These are phyloP conservation scores for Elephantulus edwardii DNA, from an alignment of 2,113 vertebrate genomes.

Conservation along the genomic window DNA sequence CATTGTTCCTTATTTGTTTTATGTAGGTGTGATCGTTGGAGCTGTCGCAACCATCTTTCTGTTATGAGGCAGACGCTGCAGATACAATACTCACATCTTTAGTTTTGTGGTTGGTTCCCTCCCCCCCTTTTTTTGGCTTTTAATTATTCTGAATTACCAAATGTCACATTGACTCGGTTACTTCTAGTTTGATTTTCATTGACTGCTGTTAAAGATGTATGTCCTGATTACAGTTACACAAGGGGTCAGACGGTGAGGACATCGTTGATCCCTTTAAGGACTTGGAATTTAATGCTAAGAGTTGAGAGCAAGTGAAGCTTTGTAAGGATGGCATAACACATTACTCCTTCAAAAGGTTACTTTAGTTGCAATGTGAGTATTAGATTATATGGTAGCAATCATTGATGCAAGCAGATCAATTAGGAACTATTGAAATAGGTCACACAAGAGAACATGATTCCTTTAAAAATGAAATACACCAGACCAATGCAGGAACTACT, in stretches of 20 bases:
- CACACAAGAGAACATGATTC: background rate
- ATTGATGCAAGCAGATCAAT: background rate
- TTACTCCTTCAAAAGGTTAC: background rate
- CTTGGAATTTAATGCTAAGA: conserved; percentile 14
- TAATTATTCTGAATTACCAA: too few species aligned
- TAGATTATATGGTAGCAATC: background rate
- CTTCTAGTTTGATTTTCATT: conserved; percentile 19
- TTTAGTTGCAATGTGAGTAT: background rate
- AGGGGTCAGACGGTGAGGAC: background rate
- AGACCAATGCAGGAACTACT: background rate
- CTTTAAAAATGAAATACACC: background rate
- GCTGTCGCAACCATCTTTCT: background rate
- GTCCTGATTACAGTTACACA: background rate
- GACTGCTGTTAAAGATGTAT: background rate
- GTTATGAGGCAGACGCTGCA: background rate
- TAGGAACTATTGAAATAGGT: background rate
- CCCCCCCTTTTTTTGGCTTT: too few species aligned
- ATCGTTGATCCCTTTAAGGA: background rate
- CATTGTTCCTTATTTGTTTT: background rate
- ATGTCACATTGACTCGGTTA: background rate
- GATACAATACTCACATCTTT: background rate
- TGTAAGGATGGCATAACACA: background rate
- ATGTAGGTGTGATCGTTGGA: background rate
- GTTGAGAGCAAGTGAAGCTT: background rate
- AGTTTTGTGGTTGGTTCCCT: too few species aligned